Evolutionary conservation across 2,888 invertebrate species (phyloP), one percentile per base, ranked within the genome.

Genomic region (Seira musarum): DNA sequence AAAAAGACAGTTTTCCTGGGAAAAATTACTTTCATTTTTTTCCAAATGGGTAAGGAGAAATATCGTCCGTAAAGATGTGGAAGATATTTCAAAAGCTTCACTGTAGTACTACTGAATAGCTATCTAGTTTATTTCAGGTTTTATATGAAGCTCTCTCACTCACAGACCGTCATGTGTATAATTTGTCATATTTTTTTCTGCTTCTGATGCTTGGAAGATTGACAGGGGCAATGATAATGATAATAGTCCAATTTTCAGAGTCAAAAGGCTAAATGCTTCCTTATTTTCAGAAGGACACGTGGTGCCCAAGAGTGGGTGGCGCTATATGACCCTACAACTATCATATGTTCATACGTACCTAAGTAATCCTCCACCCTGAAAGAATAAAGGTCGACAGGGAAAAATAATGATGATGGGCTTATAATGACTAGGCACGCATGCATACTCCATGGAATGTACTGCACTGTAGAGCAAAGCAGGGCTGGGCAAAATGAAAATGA

Each of bases 401-500:
- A 15, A 53, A 53, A 53, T 53, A 15, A 53, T 53, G 53, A n/a
- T 53, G 24, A 68, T 53, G 53, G 53, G 17, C 68, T 30, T 30
- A 30, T 30, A 30, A 30, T 30, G 8, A 30, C 30, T 8, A 30
- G 30, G 30, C 30, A 30, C 30, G 30, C 30, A 30, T 30, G 30
- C 30, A 30, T 30, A 30, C 8, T 30, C 30, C 30, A 30, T 30
- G 3, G 3, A 30, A 2, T 8, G 8, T 30, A 30, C 30, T 30
- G 8, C 30, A 30, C n/a, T 30, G 8, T 30, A 30, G 2, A 30
- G 30, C 30, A 5, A 30, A 8, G 30, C 8, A n/a, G 25, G 24
- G 49, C 68, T 53, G 69, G 25, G 21, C 25, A 57, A 69, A 69
- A 57, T 60, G 60, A 60, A 69, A 69, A 53, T 35, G 69, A 69